Conservation (phyloP, 2,113 vertebrate species). For the Rhadina sibilatrix region DNA sequence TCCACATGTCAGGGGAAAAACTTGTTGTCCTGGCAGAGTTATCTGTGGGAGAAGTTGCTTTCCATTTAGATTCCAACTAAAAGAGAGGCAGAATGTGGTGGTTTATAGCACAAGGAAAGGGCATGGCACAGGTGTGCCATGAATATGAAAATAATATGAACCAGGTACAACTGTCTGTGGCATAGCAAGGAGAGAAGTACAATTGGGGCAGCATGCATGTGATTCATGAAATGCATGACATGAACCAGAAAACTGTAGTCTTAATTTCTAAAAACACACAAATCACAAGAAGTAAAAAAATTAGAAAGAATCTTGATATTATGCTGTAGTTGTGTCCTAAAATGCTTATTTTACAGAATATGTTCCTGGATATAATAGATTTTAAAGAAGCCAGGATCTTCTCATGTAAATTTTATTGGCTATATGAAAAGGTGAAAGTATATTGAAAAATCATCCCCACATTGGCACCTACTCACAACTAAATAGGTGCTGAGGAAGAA, state of each 20-base stretch:
- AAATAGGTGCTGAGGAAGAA: background rate
- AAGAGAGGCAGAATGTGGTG: background rate
- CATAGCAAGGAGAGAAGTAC: background rate
- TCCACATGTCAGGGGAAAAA: too few species aligned
- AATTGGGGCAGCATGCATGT: background rate
- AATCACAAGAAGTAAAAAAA: background rate
- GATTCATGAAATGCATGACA: background rate
- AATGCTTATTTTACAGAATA: background rate
- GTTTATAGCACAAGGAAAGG: background rate
- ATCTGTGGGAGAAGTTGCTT: background rate
- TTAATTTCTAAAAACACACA: background rate
- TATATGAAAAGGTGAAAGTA: background rate
- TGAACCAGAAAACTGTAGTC: background rate
- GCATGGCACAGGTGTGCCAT: too few species aligned
- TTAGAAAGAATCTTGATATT: background rate
- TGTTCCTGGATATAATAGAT: background rate
- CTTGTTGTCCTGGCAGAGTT: background rate
- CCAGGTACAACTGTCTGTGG: background rate
- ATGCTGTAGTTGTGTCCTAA: background rate
- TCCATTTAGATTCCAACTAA: background rate
- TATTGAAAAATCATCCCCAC: background rate
- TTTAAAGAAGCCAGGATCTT: background rate
- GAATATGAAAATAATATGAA: background rate
- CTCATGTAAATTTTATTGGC: slow-evolving; percentile 24
- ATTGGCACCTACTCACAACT: background rate